Conservation (phyloP, 1,140 invertebrate genomes). For the Delia radicum region DNA sequence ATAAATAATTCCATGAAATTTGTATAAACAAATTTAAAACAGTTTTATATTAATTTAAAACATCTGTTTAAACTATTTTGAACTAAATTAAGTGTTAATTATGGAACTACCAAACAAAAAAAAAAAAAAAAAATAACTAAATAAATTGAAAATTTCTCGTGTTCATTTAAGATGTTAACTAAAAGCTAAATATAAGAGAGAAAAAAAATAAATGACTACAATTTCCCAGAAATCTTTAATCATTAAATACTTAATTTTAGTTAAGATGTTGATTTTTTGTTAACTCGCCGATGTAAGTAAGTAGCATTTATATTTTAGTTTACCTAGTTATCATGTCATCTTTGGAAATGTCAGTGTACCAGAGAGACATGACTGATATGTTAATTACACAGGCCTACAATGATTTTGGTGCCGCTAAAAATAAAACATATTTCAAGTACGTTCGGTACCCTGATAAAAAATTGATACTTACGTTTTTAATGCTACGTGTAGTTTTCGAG, state of each 20-base stretch:
- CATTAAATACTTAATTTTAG: neutral
- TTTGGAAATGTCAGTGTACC: neutral
- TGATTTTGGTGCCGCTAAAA: no score
- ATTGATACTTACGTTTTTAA: no score
- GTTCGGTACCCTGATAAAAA: no score
- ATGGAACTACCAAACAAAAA: neutral
- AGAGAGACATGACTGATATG: conserved; percentile 1
- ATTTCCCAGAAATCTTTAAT: conserved; percentile 1
- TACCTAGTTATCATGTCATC: conserved; percentile 3
- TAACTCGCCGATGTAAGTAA: no score
- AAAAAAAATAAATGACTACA: neutral
- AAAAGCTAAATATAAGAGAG: no score
- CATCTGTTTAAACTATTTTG: conserved; percentile 3
- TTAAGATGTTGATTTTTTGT: no score
- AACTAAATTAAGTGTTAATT: conserved; percentile 9
- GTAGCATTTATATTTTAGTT: no score
- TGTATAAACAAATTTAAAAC: neutral
- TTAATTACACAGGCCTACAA: no score
- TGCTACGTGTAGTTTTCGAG: no score
- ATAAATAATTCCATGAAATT: no score
- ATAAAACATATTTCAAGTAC: no score
- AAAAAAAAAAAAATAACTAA: neutral
- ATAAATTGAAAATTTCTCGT: neutral
- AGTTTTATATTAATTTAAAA: neutral
- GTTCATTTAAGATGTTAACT: no score